A percentile compares a stretch with the other conserved stretches of the same genome.
Conservation (phyloP, 92 coral and sea anemone species). For the Virgularia gustaviana region DNA sequence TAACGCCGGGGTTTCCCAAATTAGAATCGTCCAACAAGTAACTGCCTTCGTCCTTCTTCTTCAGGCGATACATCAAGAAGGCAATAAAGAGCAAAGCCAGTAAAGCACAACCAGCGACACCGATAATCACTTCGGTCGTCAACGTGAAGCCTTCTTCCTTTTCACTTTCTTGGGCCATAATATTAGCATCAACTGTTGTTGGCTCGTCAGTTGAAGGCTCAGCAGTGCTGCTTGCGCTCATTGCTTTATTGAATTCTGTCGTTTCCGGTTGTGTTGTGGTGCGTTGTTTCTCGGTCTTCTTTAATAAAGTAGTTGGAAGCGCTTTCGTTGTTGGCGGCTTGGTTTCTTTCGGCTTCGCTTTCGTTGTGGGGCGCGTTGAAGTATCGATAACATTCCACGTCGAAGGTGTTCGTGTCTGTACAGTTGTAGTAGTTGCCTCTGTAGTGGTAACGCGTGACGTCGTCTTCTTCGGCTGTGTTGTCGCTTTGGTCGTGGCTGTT, state of each 20-base stretch:
- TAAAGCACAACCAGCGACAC: conserved; percentile 93
- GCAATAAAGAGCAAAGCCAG: conserved; percentile 89
- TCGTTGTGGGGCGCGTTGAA: not conserved
- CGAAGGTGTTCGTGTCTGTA: not conserved
- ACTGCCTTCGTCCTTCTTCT: conserved; percentile 94
- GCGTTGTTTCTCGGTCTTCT: not conserved
- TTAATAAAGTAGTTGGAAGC: not conserved
- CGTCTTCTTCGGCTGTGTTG: not conserved
- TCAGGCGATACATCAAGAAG: conserved; percentile 87
- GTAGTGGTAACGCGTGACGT: not conserved
- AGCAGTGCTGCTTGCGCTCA: not conserved
- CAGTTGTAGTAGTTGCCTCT: not conserved
- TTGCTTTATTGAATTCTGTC: not conserved
- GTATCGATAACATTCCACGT: too few relatives aligned
- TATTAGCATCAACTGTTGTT: conserved; percentile 9
- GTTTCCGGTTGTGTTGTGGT: not conserved
- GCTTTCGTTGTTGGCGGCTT: not conserved
- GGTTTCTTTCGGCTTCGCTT: not conserved
- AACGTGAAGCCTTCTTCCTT: conserved; percentile 44
- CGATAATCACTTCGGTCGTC: conserved; percentile 87
- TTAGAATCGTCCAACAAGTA: conserved; percentile 70
- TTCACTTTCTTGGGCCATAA: conserved; percentile 18
- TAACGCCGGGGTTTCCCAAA: conserved; percentile 64
- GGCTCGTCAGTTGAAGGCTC: not conserved
- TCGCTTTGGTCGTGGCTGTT: not conserved